Evolutionary conservation across 1,140 invertebrate species (phyloP).

Genomic region (Drosophila arawakana): DNA sequence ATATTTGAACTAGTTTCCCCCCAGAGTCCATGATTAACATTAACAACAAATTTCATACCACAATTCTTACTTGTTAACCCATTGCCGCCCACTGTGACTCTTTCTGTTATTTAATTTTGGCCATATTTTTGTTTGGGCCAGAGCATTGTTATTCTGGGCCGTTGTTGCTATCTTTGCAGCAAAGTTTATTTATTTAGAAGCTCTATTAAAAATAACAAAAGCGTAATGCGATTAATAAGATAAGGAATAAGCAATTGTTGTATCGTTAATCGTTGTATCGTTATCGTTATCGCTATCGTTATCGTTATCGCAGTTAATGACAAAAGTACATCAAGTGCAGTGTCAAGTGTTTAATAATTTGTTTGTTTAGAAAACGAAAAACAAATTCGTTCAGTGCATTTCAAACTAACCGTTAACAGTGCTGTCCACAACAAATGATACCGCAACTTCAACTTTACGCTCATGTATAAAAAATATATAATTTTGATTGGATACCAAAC

Average conservation of each 20-base stretch:
- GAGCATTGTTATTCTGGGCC: constrained; percentile 48
- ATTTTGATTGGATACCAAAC: constrained; percentile 58
- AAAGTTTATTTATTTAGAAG: constrained; percentile 13
- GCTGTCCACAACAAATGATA: constrained; percentile 40
- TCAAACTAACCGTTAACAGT: constrained; percentile 32
- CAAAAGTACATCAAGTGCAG: constrained; percentile 40
- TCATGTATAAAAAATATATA: constrained; percentile 19
- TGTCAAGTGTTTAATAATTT: constrained; percentile 59
- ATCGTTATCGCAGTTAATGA: constrained; percentile 30
- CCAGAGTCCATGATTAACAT: constrained; percentile 47
- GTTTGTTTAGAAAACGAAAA: constrained; percentile 17
- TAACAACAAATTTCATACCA: constrained; percentile 3
- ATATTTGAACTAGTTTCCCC: constrained; percentile 71
- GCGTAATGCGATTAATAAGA: constrained; percentile 24
- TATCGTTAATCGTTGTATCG: constrained; percentile 41
- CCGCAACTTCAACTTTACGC: constrained; percentile 59
- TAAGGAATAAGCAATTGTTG: constrained; percentile 21
- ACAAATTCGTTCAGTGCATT: constrained; percentile 28
- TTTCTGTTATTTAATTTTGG: constrained; percentile 9
- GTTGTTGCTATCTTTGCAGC: constrained; percentile 33
- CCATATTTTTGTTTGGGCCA: constrained; percentile 6
- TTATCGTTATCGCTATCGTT: constrained; percentile 43
- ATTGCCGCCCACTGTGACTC: constrained; percentile 61
- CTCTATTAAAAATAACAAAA: not conserved
- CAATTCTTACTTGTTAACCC: constrained; percentile 49